Base-by-base conservation (phyloP, 1,140 invertebrate species). In the Trachymyrmex cornetzi region DNA sequence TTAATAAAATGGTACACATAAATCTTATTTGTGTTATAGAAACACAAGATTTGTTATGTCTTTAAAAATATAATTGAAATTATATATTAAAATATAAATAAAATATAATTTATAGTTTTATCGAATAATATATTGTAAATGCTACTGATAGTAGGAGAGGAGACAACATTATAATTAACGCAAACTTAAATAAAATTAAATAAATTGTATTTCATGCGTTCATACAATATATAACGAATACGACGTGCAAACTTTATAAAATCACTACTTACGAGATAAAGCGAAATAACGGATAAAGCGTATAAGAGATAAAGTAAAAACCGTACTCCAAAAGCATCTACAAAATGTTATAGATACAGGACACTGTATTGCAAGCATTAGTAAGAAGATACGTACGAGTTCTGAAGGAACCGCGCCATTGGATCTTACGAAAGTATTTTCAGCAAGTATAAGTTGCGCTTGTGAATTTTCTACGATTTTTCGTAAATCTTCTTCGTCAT, bases 401-500 rank as follows among this genome's bases (percentile, higher is more conserved):
- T 96, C 95, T 64, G 94, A 88, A 53, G 91, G 89, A 79, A 93
- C 80, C 38, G 94, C 61, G 94, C 94, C 90, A 94, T 95, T 86
- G 92, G 92, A 94, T 81, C 95, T 96, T 81, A 93, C 93, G 61
- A 97, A 95, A n/a, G 96, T 95, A 88, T 94, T 95, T 94, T 97
- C 96, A 12, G 96, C 95, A 67, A 96, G 94, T 48, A 95, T 89
- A 22, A 97, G 93, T 82, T 96, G 96, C 50, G 95, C 95, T 64
- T 94, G 93, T 4, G 96, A 96, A 84, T 96, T 96, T 66, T 96
- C 92, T 19, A 97, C 89, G 14, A 97, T 93, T 89, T 96, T 94
- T 87, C 96, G 96, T 55, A 97, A 93, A 82, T 97, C 96, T 85
- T 97, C 97, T 44, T 92, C 81, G 71, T 95, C 95, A 88, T 93